phyloP scores from a whole-genome alignment of 2,888 invertebrate species.

The Mantis religiosa region DNA sequence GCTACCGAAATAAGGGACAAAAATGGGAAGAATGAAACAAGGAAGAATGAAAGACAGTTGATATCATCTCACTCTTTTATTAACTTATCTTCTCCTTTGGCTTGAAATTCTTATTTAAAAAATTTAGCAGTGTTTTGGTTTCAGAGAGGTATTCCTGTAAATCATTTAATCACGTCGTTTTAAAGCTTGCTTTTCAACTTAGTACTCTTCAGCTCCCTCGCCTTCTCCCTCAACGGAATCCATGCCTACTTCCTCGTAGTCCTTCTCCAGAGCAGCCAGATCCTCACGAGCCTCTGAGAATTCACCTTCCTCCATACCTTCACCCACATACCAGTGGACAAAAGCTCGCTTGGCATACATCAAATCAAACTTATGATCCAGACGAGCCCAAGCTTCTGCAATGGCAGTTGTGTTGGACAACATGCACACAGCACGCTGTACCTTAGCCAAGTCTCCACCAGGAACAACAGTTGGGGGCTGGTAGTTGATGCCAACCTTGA shows the following conservation, averaged over 20 bases:
- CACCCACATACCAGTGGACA: constrained; percentile 91
- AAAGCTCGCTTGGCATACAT: constrained; percentile 97
- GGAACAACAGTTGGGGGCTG: constrained; percentile 92
- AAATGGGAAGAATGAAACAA: too few relatives aligned
- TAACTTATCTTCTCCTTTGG: background rate
- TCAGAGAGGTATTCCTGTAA: background rate
- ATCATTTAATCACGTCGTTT: background rate
- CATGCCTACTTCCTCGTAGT: constrained; percentile 70
- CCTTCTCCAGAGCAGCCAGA: constrained; percentile 66
- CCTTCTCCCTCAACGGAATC: constrained; percentile 54
- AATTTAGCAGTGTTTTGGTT: background rate
- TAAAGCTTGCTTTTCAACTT: background rate
- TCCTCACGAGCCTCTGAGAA: constrained; percentile 79
- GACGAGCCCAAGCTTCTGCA: constrained; percentile 93
- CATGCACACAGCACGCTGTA: constrained; percentile 96
- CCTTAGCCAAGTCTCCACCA: constrained; percentile 92
- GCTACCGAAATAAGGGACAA: too few relatives aligned
- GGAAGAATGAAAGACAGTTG: too few relatives aligned
- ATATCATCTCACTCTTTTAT: background rate
- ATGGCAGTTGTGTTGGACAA: constrained; percentile 96
- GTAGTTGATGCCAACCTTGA: constrained; percentile 86
- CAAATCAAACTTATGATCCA: constrained; percentile 93
- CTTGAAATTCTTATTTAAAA: background rate
- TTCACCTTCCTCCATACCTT: constrained; percentile 82
- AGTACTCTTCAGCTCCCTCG: constrained; percentile 46